Percentiles rank a stretch among this genome's conserved stretches.
Evolutionary conservation across 2,888 invertebrate genomes (phyloP).

Genomic region (Lycophotia porphyrea): DNA sequence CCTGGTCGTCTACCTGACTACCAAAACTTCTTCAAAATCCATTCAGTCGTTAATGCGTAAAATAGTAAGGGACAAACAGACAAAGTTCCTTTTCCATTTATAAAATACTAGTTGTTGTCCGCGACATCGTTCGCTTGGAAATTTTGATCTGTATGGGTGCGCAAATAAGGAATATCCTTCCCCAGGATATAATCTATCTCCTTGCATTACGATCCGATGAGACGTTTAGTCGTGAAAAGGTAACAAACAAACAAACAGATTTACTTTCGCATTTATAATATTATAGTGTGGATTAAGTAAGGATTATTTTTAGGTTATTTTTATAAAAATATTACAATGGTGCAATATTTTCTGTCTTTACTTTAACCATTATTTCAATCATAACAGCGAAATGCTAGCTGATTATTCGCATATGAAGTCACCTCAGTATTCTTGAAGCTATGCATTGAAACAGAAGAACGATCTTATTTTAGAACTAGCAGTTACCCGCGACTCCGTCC

Average conservation of each 20-base stretch:
- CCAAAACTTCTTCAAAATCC: neutral
- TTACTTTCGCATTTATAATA: no score
- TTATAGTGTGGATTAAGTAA: neutral
- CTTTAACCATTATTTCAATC: no score
- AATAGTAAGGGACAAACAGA: neutral
- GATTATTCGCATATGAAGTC: neutral
- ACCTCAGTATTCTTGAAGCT: neutral
- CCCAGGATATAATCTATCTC: neutral
- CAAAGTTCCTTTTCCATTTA: neutral
- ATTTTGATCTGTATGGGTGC: no score
- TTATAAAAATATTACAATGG: neutral
- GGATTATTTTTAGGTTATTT: no score
- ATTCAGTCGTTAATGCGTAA: neutral
- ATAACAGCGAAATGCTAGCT: neutral
- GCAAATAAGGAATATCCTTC: no score
- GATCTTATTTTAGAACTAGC: neutral
- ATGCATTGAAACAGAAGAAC: neutral
- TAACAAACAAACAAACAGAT: neutral
- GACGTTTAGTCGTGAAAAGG: neutral
- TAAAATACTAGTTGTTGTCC: neutral
- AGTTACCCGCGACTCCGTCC: no score
- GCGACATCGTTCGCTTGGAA: neutral
- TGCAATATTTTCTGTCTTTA: neutral
- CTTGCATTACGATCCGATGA: neutral
- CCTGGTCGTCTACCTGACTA: no score